Conservation (phyloP, 2,797 vertebrate genomes). For the Myiotriccus ornatus region DNA sequence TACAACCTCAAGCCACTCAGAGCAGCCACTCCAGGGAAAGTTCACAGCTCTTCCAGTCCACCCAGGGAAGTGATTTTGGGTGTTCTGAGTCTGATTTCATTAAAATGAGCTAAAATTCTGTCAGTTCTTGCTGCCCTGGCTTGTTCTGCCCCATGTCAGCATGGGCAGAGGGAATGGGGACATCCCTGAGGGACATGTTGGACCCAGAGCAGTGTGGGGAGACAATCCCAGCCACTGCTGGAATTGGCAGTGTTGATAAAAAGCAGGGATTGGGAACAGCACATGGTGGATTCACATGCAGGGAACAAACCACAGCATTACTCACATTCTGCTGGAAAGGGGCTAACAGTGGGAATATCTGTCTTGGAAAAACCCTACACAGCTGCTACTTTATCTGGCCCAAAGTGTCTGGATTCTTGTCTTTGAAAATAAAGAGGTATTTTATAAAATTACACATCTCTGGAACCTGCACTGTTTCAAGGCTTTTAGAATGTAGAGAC, state of each 20-base stretch:
- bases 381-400: background rate
- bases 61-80: background rate
- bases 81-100: fast-evolving
- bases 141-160: background rate
- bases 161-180: fast-evolving
- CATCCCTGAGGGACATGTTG: background rate
- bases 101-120: fast-evolving
- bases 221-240: background rate
- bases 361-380: background rate
- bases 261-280: background rate
- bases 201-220: background rate
- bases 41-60: background rate
- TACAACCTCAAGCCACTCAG: no score
- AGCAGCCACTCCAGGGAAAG: background rate
- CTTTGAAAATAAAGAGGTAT: background rate
- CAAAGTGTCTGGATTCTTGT: background rate
- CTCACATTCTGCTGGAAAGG: background rate
- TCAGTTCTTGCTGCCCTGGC: background rate
- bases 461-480: fast-evolving
- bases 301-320: background rate
- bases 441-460: background rate
- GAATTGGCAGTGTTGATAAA: background rate
- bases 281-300: fast-evolving
- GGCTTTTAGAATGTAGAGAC: fast-evolving
- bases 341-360: background rate